phyloP scores from a whole-genome alignment of 2,888 invertebrate species.

The Caenorhabditis doughertyi region DNA sequence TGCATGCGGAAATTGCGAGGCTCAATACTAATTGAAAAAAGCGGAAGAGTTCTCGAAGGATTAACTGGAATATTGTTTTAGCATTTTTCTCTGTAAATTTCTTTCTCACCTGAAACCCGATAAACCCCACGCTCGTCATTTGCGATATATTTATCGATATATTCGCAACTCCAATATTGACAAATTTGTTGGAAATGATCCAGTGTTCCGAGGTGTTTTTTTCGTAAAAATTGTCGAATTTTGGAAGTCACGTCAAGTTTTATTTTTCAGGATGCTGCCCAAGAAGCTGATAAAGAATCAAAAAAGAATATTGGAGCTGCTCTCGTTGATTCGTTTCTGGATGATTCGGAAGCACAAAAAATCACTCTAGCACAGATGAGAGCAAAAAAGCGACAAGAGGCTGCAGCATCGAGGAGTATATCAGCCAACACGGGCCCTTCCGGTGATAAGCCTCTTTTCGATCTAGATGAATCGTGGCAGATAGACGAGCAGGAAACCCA shows the following conservation, averaged over 20 bases:
- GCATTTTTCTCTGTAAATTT: neutral
- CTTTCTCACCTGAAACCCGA: conserved; percentile 16
- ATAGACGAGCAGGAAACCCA: conserved; percentile 30
- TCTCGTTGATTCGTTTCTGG: conserved; percentile 62
- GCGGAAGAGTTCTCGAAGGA: neutral
- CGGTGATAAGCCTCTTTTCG: conserved; percentile 56
- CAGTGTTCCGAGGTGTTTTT: too few relatives aligned
- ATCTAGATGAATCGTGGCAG: conserved; percentile 63
- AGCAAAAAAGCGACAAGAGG: conserved; percentile 67
- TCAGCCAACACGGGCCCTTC: conserved; percentile 16
- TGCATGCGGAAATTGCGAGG: neutral
- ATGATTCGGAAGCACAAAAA: conserved; percentile 59
- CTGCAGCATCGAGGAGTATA: conserved; percentile 43
- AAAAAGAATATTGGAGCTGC: conserved; percentile 44
- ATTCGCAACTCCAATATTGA: conserved; percentile 8
- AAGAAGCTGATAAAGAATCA: conserved; percentile 57
- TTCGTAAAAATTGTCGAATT: too few relatives aligned
- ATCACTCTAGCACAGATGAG: conserved; percentile 65
- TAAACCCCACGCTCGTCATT: conserved; percentile 31
- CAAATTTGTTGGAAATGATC: conserved; percentile 4
- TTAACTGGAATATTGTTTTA: neutral
- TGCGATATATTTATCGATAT: conserved; percentile 49
- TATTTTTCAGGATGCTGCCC: conserved; percentile 52
- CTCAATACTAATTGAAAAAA: neutral
- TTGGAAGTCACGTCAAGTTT: conserved; percentile 1